Evolutionary conservation across 37 sponge, comb jelly and placozoan genomes (phyloP).

Genomic region (Agelas oroides): DNA sequence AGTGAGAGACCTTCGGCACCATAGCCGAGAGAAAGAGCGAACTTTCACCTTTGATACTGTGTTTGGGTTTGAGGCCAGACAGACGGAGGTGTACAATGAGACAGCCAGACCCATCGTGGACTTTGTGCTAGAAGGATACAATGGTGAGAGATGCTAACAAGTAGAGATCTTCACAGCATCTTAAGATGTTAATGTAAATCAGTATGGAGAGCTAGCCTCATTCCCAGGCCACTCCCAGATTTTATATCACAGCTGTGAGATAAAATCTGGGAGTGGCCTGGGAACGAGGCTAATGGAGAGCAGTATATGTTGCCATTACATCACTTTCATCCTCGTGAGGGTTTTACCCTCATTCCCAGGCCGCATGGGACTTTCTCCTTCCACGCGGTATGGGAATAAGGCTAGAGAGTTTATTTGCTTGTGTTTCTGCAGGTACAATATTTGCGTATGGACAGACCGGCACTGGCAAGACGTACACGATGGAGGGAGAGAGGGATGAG

Average conservation of each 20-base stretch:
- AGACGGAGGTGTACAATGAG: constrained; percentile 91
- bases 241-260: too few relatives aligned
- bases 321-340: constrained; percentile 9
- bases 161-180: not conserved
- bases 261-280: too few relatives aligned
- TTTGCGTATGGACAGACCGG: constrained; percentile 99
- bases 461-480: constrained; percentile 98
- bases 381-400: too few relatives aligned
- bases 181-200: not conserved
- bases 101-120: constrained; percentile 92
- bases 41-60: constrained; percentile 92
- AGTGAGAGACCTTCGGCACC: not conserved
- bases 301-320: not conserved
- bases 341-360: too few relatives aligned
- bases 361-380: too few relatives aligned
- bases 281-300: not conserved
- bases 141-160: constrained; percentile 65
- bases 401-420: too few relatives aligned
- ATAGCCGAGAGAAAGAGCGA: constrained; percentile 34
- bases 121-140: constrained; percentile 96
- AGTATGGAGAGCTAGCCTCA: too few relatives aligned
- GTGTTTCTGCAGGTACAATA: constrained; percentile 84
- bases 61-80: constrained; percentile 88
- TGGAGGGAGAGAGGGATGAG: constrained; percentile 84
- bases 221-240: too few relatives aligned